Evolutionary conservation across 2,888 invertebrate genomes (phyloP), one percentile per base, ranked within the genome.

Genomic region (Tubulanus polymorphus): DNA sequence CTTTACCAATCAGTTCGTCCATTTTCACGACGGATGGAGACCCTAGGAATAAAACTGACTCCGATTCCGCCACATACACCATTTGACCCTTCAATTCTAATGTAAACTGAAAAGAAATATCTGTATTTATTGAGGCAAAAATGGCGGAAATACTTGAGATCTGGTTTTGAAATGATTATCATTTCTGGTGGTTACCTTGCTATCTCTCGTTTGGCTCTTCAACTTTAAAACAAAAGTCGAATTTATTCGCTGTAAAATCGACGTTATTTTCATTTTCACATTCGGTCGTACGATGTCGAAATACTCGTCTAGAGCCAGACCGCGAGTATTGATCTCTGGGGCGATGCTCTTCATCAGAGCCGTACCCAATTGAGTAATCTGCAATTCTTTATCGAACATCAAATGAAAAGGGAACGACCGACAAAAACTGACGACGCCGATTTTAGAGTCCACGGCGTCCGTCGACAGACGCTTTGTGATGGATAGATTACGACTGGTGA

Each of bases 31-130:
- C 84, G 74, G 93, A 90, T 0, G 95, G 95, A 0, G 94, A 93
- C 0, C 94, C 93, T 55, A 95, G 88, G 80, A 94, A 95, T 30
- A 95, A 84, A 51, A 95, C 83, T 0, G 91, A 90, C 73, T 92
- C 90, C 0, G 92, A 91, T 80, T 94, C 94, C 1, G 89, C 86
- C 71, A 94, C 93, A 76, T 88, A 88, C 48, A 94, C 90, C 93
- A 95, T 94, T 81, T 94, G 94, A 0, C 94, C 95, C 81, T 95
- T 94, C 66, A 95, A 85, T 75, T 93, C 91, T 73, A 94, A n/a
- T n/a, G n/a, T n/a, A n/a, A n/a, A n/a, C n/a, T n/a, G n/a, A n/a
- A n/a, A n/a, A n/a, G n/a, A n/a, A n/a, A n/a, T n/a, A n/a, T n/a
- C n/a, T n/a, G n/a, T n/a, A n/a, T n/a, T n/a, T n/a, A n/a, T n/a